phyloP scores from a whole-genome alignment of 2,888 invertebrate species.

The Dynastes hyllus region DNA sequence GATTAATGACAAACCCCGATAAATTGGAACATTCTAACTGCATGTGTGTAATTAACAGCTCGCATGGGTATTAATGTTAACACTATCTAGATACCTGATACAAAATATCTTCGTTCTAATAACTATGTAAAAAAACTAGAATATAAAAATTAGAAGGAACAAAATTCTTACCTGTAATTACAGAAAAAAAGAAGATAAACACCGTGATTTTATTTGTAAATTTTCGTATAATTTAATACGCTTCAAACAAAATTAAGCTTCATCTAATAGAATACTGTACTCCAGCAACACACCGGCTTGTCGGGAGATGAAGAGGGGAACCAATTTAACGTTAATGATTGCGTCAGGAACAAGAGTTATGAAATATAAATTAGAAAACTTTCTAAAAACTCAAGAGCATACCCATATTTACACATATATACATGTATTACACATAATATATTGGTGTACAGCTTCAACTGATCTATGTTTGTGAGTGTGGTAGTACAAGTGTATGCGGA shows the following conservation, averaged over 20 bases:
- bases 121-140: too few relatives aligned
- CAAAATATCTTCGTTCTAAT: too few relatives aligned
- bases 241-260: constrained; percentile 13
- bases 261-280: constrained; percentile 13
- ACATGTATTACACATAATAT: not conserved
- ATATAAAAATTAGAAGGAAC: too few relatives aligned
- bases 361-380: constrained; percentile 46
- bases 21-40: not conserved
- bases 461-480: constrained; percentile 3
- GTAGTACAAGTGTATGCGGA: constrained; percentile 10
- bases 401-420: not conserved
- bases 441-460: not conserved
- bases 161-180: not conserved
- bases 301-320: constrained; percentile 14
- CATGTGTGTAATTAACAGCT: not conserved
- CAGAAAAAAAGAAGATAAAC: not conserved
- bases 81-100: too few relatives aligned
- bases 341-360: constrained; percentile 41
- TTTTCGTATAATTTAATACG: constrained; percentile 13
- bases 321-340: constrained; percentile 44
- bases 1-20: not conserved
- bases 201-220: constrained; percentile 17
- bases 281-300: not conserved
- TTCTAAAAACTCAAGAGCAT: constrained; percentile 37
- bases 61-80: constrained; percentile 1